Evolutionary conservation across 2,113 vertebrate species (phyloP), one percentile per base, ranked within the genome.

Genomic region (Sinosuthora webbiana): DNA sequence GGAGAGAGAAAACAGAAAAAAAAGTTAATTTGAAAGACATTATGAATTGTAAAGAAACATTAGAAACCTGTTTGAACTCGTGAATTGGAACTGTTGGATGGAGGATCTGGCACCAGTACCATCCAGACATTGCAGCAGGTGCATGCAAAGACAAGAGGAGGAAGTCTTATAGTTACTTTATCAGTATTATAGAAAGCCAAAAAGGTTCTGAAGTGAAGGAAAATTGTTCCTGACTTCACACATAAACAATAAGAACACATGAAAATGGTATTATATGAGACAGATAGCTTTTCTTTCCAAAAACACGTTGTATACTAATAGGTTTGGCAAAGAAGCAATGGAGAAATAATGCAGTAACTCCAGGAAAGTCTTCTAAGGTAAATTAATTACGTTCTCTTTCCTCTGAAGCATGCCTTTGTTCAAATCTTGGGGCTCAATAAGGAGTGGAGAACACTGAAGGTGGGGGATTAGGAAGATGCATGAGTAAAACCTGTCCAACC

Each of bases 281-380:
- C 23, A 60, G 23, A 70, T 10, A 10, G 28, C 13, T 84, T 82
- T 94, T 75, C 19, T 84, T 74, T 47, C 35, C 57, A 79, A 69
- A 90, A 62, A 33, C 33, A 41, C 1, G 0, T 16, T 59, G 17
- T 14, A n/a, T 44, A 63, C 5, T 0, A 79, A 57, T 7, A 63
- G 18, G 15, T 62, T 70, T 81, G 42, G 24, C 81, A 96, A 70
- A 89, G 44, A 17, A 75, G 53, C 56, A 91, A 31, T 2, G 6
- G 20, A 90, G 37, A 84, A 89, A 68, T 1, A 78, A 42, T 15
- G 28, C 33, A 42, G 25, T 15, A 88, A 88, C 31, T 60, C 41
- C 28, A 44, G 35, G 31, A 15, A 91, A 82, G 22, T 65, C 50
- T 71, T 65, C 39, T 13, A 68, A 21, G 22, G 17, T 44, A 86